Percentiles rank a stretch among this genome's conserved stretches.
phyloP scores from a whole-genome alignment of 2,797 vertebrate genomes.

The Arctocebus calabarensis region DNA sequence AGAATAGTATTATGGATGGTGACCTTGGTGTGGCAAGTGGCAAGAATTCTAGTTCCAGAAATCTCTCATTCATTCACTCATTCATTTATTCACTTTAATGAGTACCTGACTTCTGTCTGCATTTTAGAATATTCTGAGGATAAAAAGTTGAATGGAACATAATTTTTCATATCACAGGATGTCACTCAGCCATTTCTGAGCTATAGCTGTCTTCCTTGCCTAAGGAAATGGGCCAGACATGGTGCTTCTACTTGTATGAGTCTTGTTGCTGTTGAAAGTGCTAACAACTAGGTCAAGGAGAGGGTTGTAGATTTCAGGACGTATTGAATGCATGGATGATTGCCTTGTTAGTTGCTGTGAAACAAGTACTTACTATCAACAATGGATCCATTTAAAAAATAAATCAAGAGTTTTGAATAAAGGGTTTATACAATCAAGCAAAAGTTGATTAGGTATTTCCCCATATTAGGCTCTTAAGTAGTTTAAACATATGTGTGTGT shows the following conservation, averaged over 20 bases:
- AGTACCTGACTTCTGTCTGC: neutral
- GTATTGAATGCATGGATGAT: neutral
- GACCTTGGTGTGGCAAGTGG: neutral
- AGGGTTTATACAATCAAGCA: constrained; percentile 21
- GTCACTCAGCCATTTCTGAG: neutral
- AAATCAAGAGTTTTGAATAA: constrained; percentile 25
- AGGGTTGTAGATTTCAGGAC: neutral
- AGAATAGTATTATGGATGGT: neutral
- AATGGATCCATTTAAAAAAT: neutral
- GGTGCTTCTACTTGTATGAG: neutral
- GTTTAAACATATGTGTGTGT: constrained; percentile 6
- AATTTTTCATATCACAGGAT: neutral
- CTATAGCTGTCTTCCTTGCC: neutral
- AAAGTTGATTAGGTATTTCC: constrained; percentile 44
- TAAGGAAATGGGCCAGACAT: neutral
- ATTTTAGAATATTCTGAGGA: neutral
- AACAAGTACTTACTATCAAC: neutral
- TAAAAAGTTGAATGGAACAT: neutral
- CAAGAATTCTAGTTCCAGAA: constrained; percentile 23
- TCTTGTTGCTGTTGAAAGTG: neutral
- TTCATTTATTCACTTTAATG: neutral
- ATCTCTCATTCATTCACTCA: constrained; percentile 26
- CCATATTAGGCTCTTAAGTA: constrained; percentile 37
- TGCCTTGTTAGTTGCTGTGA: neutral
- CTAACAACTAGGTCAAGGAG: constrained; percentile 10